These are phyloP conservation scores for Noctua janthina DNA, from an alignment of 2,888 invertebrate genomes.

Conservation along the genomic window DNA sequence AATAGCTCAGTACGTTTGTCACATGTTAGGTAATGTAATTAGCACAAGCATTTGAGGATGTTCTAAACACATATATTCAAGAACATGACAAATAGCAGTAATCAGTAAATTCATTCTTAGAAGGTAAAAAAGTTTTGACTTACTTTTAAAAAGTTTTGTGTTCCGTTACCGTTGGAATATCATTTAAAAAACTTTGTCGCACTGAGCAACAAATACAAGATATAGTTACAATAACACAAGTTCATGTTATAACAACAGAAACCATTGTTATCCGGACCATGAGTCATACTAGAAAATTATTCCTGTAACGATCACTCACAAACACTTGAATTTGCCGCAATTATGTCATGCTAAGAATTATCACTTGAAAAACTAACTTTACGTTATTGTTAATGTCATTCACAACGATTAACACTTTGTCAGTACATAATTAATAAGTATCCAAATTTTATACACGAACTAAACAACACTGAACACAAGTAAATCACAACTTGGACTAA, in stretches of 20 bases:
- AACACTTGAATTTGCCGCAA: slow-evolving; percentile 78
- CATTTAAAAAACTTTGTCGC: slow-evolving; percentile 24
- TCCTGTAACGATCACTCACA: slow-evolving; percentile 66
- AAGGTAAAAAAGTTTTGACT: slow-evolving; percentile 36
- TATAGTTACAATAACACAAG: slow-evolving; percentile 33
- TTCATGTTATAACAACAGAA: slow-evolving; percentile 63
- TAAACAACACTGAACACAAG: slow-evolving; percentile 58
- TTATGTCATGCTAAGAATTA: slow-evolving; percentile 64
- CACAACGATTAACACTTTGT: slow-evolving; percentile 46
- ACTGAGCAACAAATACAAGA: slow-evolving; percentile 15
- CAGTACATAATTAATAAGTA: not conserved
- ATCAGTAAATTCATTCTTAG: not conserved
- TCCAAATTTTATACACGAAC: slow-evolving; percentile 33
- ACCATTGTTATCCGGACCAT: slow-evolving; percentile 71
- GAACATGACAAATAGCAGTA: not conserved
- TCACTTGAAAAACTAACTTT: slow-evolving; percentile 36
- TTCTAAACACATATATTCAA: not conserved
- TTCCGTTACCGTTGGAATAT: slow-evolving; percentile 5
- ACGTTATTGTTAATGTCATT: slow-evolving; percentile 33
- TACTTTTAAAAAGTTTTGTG: slow-evolving; percentile 33
- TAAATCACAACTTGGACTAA: slow-evolving; percentile 66
- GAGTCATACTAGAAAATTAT: slow-evolving; percentile 75
- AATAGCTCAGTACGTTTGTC: not conserved
- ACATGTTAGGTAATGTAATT: not conserved
- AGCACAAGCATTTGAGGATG: not conserved